Conservation (phyloP, 2,888 invertebrate species). For the Nomada fabriciana region DNA sequence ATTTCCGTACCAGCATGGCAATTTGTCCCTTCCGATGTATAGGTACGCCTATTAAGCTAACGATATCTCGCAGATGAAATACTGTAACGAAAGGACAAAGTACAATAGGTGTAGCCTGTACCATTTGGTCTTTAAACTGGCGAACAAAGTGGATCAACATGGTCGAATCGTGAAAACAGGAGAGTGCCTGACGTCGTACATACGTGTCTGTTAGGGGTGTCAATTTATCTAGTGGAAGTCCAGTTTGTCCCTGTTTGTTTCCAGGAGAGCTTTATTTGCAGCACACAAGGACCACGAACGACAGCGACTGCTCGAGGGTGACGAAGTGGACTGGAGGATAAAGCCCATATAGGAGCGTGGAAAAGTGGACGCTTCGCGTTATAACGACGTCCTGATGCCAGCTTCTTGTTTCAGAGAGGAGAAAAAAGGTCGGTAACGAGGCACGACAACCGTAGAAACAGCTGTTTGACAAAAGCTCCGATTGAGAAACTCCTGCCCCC, state of each 20-base stretch:
- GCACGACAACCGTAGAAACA: slow-evolving; percentile 60
- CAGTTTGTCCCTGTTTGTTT: slow-evolving; percentile 79
- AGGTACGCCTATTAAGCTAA: not conserved
- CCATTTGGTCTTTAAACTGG: slow-evolving; percentile 51
- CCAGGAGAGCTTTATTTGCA: slow-evolving; percentile 79
- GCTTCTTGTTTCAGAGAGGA: slow-evolving; percentile 80
- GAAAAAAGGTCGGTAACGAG: slow-evolving; percentile 73
- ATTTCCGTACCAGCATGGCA: not conserved
- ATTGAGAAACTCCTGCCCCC: slow-evolving; percentile 41
- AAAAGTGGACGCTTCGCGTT: slow-evolving; percentile 73
- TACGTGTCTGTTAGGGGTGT: slow-evolving; percentile 71
- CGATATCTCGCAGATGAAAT: not conserved
- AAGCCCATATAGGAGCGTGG: slow-evolving; percentile 48
- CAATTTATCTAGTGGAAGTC: slow-evolving; percentile 77
- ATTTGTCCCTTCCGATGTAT: not conserved
- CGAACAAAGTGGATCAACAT: slow-evolving; percentile 64
- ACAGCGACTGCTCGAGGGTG: slow-evolving; percentile 40
- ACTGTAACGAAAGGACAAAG: not conserved
- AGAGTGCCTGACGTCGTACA: slow-evolving; percentile 47
- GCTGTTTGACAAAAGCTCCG: slow-evolving; percentile 62
- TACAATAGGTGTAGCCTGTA: not conserved
- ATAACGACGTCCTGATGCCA: slow-evolving; percentile 81
- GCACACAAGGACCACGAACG: slow-evolving; percentile 75
- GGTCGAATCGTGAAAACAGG: slow-evolving; percentile 55
- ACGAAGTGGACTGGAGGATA: slow-evolving; percentile 47